Base-by-base conservation (phyloP, 1,140 invertebrate genomes). In the Ostrea edulis region DNA sequence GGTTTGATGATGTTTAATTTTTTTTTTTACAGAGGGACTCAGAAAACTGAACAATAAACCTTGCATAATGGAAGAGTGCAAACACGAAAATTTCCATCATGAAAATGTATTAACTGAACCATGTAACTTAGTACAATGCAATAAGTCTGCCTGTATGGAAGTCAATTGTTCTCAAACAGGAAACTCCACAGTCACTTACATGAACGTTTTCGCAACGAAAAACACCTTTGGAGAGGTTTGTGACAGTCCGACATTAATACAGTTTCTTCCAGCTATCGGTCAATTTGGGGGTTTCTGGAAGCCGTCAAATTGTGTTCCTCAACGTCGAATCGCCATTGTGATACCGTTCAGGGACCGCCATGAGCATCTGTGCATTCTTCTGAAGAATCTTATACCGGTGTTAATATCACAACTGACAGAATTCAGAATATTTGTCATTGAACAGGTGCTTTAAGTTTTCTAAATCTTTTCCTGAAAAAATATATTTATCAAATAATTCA, bases 341-440 rank as follows among this genome's bases (percentile, higher is more conserved):
- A 86, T 89, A 35, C 88, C 88, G 35, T 89, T 84, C 55, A 87
- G 88, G 35, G 83, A 89, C 22, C 83, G 88, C 12, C 53, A 82
- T 20, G 62, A 85, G 17, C 86, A 89, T 20, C 51, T 87, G 12
- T 65, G 65, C 53, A 71, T 87, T 25, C 82, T 89, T 54, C 29
- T 89, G 9, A 54, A 84, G 2, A 86, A 85, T 29, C 68, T 89
- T 29, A 81, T 87, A 54, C 82, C 82, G 2, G 81, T 89, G 82
- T 54, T 89, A 3, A 85, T 85, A 25, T 22, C 55, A 53, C 88
- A 89, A n/a, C 35, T 85, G 22, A 65, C 81, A 44, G 71, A 85
- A 22, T 89, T 89, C 53, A 85, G 68, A 22, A 85, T 89, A 22
- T 82, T 89, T 71, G 12, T 89, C 22, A 82, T 84, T 8, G 88